Evolutionary conservation across 2,888 invertebrate species (phyloP).

Genomic region (Platerodrilus igneus): DNA sequence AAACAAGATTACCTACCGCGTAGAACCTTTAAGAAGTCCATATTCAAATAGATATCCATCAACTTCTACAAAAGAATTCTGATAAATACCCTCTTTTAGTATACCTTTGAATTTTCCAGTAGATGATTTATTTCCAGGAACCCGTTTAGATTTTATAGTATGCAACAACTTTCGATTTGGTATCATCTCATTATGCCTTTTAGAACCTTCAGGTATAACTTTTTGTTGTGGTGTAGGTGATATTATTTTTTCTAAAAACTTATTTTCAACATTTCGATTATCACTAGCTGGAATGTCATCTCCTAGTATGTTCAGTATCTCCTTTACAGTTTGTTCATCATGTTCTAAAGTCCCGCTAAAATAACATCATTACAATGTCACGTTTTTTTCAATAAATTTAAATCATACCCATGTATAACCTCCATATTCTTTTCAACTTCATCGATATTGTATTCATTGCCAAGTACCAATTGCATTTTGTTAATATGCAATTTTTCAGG

Average conservation of each 20-base stretch:
- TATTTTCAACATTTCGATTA: neutral
- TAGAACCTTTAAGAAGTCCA: slow-evolving; percentile 35
- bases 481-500: too few species aligned
- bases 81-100: slow-evolving; percentile 31
- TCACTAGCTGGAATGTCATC: slow-evolving; percentile 6
- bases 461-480: slow-evolving; percentile 1
- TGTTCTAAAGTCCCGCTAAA: neutral
- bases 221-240: too few species aligned
- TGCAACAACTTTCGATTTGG: slow-evolving; percentile 29
- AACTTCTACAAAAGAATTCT: slow-evolving; percentile 33
- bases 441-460: slow-evolving; percentile 10
- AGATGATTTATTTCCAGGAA: slow-evolving; percentile 28
- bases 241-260: slow-evolving; percentile 4
- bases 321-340: slow-evolving; percentile 9
- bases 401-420: slow-evolving; percentile 17
- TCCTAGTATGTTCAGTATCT: slow-evolving; percentile 16
- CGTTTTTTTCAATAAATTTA: too few species aligned
- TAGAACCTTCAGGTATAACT: too few species aligned
- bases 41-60: slow-evolving; percentile 40
- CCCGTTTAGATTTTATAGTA: slow-evolving; percentile 26
- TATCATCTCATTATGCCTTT: too few species aligned
- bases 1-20: slow-evolving; percentile 27
- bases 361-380: too few species aligned
- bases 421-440: slow-evolving; percentile 24
- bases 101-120: slow-evolving; percentile 32